Percentiles rank a stretch among this genome's conserved stretches.
phyloP scores from a whole-genome alignment of 2,113 vertebrate species.

The Protobothrops mucrosquamatus region DNA sequence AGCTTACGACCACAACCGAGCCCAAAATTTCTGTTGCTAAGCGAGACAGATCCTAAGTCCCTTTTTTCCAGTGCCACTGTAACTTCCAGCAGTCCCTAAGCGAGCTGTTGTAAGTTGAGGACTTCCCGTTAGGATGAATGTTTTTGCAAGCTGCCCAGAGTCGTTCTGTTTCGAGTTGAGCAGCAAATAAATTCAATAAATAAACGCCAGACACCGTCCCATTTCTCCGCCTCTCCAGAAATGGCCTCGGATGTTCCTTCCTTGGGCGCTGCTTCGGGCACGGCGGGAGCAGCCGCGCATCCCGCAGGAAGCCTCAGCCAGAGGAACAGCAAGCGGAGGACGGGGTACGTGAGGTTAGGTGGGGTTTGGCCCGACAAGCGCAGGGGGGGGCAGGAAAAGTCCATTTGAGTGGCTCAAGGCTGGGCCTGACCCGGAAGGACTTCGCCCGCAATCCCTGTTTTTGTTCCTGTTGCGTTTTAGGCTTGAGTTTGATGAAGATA shows the following conservation, averaged over 20 bases:
- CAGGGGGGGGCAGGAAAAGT: too few species aligned
- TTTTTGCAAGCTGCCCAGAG: too few species aligned
- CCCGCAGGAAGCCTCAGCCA: conserved; percentile 72
- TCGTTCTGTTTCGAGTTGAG: too few species aligned
- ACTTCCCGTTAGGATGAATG: too few species aligned
- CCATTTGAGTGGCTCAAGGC: background rate
- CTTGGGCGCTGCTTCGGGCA: conserved; percentile 77
- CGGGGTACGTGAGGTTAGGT: conserved; percentile 72
- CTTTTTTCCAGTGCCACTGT: too few species aligned
- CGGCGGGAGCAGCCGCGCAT: conserved; percentile 56
- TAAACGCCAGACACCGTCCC: background rate
- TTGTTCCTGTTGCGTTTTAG: conserved; percentile 48
- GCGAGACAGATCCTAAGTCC: background rate
- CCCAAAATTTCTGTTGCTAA: background rate
- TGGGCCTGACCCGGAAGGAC: background rate
- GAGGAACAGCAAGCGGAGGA: conserved; percentile 82
- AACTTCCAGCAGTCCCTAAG: too few species aligned
- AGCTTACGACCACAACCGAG: background rate
- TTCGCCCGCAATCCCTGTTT: background rate
- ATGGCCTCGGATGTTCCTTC: conserved; percentile 81
- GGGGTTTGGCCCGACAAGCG: too few species aligned
- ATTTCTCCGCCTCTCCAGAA: conserved; percentile 66
- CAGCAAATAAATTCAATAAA: too few species aligned
- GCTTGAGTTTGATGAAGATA: conserved; percentile 81
- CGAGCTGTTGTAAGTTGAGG: too few species aligned